phyloP scores from a whole-genome alignment of 2,888 invertebrate species.

The Drosophila mulleri region DNA sequence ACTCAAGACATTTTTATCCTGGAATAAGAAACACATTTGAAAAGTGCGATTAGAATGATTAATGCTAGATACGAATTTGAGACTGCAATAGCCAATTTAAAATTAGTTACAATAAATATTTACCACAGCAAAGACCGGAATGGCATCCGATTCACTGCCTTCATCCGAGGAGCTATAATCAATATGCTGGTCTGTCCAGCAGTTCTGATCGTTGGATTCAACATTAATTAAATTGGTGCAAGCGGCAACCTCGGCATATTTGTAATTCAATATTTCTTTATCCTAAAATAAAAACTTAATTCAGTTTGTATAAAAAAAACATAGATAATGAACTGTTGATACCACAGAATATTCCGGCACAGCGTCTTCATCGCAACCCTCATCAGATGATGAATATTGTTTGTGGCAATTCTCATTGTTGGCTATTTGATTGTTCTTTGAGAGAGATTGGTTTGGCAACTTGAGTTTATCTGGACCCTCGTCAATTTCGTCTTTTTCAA shows the following conservation, averaged over 20 bases:
- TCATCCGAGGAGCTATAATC: slow-evolving; percentile 53
- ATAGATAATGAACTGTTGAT: background rate
- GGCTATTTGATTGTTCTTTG: background rate
- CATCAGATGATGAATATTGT: slow-evolving; percentile 14
- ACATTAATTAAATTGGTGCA: background rate
- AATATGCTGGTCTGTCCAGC: background rate
- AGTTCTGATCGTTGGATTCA: background rate
- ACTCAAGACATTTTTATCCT: slow-evolving; percentile 74
- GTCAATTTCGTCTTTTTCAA: background rate
- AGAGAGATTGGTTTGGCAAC: background rate
- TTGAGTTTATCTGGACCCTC: background rate
- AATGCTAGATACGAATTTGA: no score
- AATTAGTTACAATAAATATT: background rate
- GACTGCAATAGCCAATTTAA: no score
- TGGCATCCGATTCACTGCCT: slow-evolving; percentile 69
- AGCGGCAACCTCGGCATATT: background rate
- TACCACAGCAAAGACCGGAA: slow-evolving; percentile 81
- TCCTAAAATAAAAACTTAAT: slow-evolving; percentile 11
- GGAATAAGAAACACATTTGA: background rate
- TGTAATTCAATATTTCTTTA: slow-evolving; percentile 1
- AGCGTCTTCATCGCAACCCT: slow-evolving; percentile 24
- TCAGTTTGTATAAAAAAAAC: background rate
- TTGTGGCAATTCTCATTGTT: background rate
- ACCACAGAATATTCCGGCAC: slow-evolving; percentile 22
- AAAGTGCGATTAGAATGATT: no score